Evolutionary conservation across 2,888 invertebrate species (phyloP).

Genomic region (Habroteleia sp.): DNA sequence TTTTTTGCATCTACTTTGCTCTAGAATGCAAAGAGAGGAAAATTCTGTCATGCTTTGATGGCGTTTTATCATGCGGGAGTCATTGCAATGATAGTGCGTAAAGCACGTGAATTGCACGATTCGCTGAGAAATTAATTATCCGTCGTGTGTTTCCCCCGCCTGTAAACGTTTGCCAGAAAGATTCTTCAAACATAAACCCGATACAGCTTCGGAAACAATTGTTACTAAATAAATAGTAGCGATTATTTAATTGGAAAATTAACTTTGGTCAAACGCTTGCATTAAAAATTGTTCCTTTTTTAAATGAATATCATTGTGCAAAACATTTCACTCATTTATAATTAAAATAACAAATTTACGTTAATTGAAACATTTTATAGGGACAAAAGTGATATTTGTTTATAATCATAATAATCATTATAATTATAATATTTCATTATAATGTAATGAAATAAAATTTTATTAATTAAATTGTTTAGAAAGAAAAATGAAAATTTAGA

Average conservation of each 20-base stretch:
- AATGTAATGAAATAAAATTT: no score
- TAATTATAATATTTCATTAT: no score
- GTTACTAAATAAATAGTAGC: slow-evolving; percentile 19
- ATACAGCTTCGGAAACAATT: not conserved
- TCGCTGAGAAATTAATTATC: slow-evolving; percentile 44
- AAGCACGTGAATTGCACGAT: slow-evolving; percentile 33
- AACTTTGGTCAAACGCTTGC: slow-evolving; percentile 2
- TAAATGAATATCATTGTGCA: not conserved
- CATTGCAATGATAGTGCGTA: slow-evolving; percentile 35
- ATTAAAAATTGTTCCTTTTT: not conserved
- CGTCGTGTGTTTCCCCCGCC: slow-evolving; percentile 23
- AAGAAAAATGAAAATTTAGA: no score
- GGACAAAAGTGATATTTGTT: no score
- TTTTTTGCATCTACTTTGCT: not conserved
- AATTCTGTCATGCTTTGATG: slow-evolving; percentile 29
- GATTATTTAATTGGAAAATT: slow-evolving; percentile 19
- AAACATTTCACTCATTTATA: no score
- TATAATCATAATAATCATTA: no score
- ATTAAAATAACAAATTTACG: no score
- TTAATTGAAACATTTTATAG: no score
- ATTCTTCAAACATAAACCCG: slow-evolving; percentile 28
- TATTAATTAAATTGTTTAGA: no score
- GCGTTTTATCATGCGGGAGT: slow-evolving; percentile 25
- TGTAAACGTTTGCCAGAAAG: no score
- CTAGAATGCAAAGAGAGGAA: slow-evolving; percentile 14